Base-by-base conservation (phyloP, 2,113 vertebrate species). In the Dicentrarchus labrax region DNA sequence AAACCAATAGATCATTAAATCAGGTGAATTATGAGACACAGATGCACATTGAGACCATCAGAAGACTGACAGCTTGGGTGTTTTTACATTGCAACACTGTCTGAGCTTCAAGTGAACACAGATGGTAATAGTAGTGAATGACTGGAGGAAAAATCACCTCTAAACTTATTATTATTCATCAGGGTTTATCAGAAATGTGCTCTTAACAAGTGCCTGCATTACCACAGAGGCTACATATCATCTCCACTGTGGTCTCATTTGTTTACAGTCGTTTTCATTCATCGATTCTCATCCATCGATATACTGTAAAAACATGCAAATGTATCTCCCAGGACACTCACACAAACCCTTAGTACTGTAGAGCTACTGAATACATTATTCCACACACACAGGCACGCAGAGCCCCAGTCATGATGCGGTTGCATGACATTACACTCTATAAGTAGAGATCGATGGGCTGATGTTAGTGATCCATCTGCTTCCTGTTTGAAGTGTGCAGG, bases 381-480 rank as follows among this genome's bases (percentile, higher is more conserved):
- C 1, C 51, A 69, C 48, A 57, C 24, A 22, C 57, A 48, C 8
- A 69, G 10, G 6, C 54, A 43, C 4, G 12, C 30, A n/a, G 8
- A 53, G 11, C 19, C 8, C 8, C 53, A 12, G 9, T 62, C 79
- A 54, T 57, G 21, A 64, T 38, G 72, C 24, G 8, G 15, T 65
- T 77, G 39, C 47, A 60, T 74, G 79, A 68, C 85, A 67, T 77
- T 41, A 61, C 36, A 24, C 30, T 61, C 76, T 72, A 64, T 69
- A 67, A 76, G 67, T 48, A 61, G 11, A 12, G 85, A 82, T 89
- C 77, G 22, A 83, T 87, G 48, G 38, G 38, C 62, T 80, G 50
- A 83, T 83, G 76, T 82, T 80, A 80, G 80, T 19, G 69, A 87
- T 93, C 83, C 45, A 84, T 91, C 8, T 43, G 15, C 78, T 91